Conservation (phyloP, 2,888 invertebrate species). For the Spilosoma lubricipeda region DNA sequence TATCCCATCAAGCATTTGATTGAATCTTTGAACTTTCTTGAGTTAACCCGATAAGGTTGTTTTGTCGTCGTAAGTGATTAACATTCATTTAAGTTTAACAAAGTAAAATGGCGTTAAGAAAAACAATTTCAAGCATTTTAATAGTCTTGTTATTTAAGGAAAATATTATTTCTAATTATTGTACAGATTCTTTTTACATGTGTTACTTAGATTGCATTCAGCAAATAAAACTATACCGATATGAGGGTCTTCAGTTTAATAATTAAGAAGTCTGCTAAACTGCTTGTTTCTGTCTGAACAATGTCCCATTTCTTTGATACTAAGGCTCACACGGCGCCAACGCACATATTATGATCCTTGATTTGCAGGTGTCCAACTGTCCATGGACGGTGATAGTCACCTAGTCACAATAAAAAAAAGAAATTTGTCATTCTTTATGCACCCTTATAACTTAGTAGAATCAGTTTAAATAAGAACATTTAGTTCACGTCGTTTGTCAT, state of each 20-base stretch:
- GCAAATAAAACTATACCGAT: background rate
- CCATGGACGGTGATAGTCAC: no score
- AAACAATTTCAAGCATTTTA: slow-evolving; percentile 3
- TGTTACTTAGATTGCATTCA: background rate
- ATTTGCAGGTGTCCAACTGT: no score
- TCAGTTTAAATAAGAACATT: no score
- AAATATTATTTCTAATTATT: background rate
- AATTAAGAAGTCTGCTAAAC: no score
- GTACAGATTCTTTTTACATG: background rate
- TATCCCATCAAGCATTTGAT: background rate
- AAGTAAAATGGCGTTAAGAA: slow-evolving; percentile 1
- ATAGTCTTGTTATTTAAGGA: background rate
- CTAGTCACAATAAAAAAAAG: no score
- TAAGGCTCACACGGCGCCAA: no score
- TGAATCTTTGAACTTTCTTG: background rate
- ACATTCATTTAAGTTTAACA: background rate
- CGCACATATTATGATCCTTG: no score
- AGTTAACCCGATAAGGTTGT: background rate
- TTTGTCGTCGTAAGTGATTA: background rate
- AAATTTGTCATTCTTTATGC: no score
- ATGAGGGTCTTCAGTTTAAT: no score
- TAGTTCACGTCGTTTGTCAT: background rate
- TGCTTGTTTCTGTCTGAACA: no score
- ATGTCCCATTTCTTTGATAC: no score
- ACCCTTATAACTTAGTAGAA: no score